A percentile compares a stretch with the other conserved stretches of the same genome.
phyloP scores from a whole-genome alignment of 2,797 vertebrate species.

The Platalea minor region DNA sequence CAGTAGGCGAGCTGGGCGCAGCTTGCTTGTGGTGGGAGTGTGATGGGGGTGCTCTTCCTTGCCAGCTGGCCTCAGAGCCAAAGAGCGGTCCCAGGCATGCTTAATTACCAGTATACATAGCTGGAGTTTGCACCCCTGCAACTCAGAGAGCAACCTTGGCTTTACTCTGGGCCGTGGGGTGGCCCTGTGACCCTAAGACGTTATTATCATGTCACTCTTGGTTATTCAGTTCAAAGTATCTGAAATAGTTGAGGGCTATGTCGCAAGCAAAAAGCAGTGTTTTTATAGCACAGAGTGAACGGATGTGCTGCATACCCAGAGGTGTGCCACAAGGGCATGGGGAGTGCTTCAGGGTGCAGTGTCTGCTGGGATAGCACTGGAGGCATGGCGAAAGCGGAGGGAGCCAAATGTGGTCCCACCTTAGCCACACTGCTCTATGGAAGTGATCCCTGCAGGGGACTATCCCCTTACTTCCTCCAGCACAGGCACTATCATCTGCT shows the following conservation, averaged over 20 bases:
- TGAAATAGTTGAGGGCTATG: background rate
- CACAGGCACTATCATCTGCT: rapidly evolving
- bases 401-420: background rate
- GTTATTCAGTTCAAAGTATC: background rate
- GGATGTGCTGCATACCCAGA: background rate
- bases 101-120: background rate
- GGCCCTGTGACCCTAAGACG: background rate
- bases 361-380: background rate
- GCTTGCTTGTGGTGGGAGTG: background rate
- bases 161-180: background rate
- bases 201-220: background rate
- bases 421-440: background rate
- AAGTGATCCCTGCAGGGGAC: background rate
- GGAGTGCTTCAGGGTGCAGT: background rate
- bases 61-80: background rate
- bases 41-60: background rate
- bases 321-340: background rate
- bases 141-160: background rate
- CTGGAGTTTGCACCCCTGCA: background rate
- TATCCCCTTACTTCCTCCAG: background rate
- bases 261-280: background rate
- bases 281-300: background rate
- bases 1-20: background rate
- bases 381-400: background rate
- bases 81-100: background rate